phyloP scores from a whole-genome alignment of 2,113 vertebrate genomes.

The Butastur rufipennis region DNA sequence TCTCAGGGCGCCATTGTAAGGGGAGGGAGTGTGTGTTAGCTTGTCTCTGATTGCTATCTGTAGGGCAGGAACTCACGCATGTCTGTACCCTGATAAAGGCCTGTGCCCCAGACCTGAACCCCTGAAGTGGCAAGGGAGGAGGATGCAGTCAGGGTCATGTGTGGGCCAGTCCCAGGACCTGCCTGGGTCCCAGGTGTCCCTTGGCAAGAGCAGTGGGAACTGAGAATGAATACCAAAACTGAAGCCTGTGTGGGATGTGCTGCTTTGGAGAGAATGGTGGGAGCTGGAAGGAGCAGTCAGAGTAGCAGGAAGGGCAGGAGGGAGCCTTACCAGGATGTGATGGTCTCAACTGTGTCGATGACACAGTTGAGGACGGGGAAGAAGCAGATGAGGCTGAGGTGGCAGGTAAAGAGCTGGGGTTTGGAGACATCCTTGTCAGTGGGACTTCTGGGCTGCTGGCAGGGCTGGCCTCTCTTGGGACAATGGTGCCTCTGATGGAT shows the following conservation, averaged over 20 bases:
- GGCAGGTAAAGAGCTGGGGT: background rate
- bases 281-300: background rate
- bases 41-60: background rate
- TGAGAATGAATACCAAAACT: background rate
- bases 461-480: background rate
- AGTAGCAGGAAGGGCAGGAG: background rate
- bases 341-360: background rate
- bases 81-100: background rate
- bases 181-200: background rate
- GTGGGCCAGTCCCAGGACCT: background rate
- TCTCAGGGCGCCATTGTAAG: background rate
- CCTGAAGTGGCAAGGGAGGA: background rate
- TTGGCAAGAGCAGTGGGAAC: background rate
- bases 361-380: background rate
- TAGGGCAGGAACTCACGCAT: background rate
- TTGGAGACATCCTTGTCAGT: background rate
- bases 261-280: background rate
- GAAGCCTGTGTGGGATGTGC: fast-evolving
- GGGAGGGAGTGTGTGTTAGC: background rate
- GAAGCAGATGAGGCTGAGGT: background rate
- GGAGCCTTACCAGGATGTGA: slow-evolving; percentile 1
- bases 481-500: background rate
- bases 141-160: background rate
- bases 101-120: background rate
- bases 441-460: background rate